Evolutionary conservation across 2,113 vertebrate species (phyloP).

Genomic region (Pelodiscus sinensis): DNA sequence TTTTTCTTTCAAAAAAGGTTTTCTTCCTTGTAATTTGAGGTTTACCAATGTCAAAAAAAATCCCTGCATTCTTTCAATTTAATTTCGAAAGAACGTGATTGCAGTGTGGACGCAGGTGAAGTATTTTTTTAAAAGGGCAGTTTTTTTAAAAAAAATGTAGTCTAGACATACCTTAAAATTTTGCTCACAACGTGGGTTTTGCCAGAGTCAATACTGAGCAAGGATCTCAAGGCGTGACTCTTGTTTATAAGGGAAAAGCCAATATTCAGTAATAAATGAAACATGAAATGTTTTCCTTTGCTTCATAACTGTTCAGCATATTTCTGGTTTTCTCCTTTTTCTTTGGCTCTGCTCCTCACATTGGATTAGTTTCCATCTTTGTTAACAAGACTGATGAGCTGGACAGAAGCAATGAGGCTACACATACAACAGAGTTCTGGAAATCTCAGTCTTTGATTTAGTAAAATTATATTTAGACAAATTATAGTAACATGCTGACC

Average conservation of each 20-base stretch:
- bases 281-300: constrained; percentile 18
- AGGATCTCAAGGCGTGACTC: constrained; percentile 1
- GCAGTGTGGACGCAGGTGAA: too few relatives aligned
- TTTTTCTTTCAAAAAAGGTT: too few relatives aligned
- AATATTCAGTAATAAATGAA: constrained; percentile 24
- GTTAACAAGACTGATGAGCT: not conserved
- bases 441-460: not conserved
- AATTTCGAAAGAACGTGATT: too few relatives aligned
- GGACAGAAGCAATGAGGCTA: not conserved
- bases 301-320: not conserved
- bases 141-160: too few relatives aligned
- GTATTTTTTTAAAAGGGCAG: too few relatives aligned
- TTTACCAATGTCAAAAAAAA: too few relatives aligned
- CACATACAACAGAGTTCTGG: accelerated
- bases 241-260: not conserved
- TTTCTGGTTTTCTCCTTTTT: not conserved
- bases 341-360: not conserved
- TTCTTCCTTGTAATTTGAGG: too few relatives aligned
- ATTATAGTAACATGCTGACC: not conserved
- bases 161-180: not conserved
- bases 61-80: too few relatives aligned
- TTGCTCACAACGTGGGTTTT: not conserved
- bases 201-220: constrained; percentile 13
- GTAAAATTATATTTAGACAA: too few relatives aligned
- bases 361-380: not conserved